phyloP scores from a whole-genome alignment of 2,888 invertebrate species.

The Papilio gigon region DNA sequence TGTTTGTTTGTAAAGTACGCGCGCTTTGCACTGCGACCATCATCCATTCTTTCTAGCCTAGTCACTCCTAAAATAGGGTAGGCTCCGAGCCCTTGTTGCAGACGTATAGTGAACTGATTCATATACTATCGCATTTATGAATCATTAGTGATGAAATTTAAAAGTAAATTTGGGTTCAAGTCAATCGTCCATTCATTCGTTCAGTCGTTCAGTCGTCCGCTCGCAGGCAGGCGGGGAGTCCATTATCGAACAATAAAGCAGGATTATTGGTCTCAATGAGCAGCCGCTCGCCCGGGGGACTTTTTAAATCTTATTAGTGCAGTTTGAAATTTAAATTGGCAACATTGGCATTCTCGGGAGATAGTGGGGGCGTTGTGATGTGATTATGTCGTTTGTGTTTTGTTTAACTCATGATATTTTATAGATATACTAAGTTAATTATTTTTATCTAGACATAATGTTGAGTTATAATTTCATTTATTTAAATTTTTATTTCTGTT shows the following conservation, averaged over 20 bases:
- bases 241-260: constrained; percentile 63
- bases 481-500: no score
- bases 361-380: constrained; percentile 7
- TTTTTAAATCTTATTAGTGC: constrained; percentile 40
- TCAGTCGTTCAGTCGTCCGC: constrained; percentile 23
- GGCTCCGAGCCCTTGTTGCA: no score
- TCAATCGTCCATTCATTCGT: constrained; percentile 29
- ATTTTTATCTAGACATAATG: no score
- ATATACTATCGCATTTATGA: no score
- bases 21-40: no score
- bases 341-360: constrained; percentile 1
- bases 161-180: constrained; percentile 25
- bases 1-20: no score
- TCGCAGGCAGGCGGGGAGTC: constrained; percentile 46
- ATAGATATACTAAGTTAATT: neutral
- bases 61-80: no score
- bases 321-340: constrained; percentile 30
- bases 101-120: no score
- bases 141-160: neutral
- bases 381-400: neutral
- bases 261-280: constrained; percentile 60
- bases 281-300: constrained; percentile 33
- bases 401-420: neutral
- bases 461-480: neutral
- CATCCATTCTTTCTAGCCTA: no score